phyloP scores from a whole-genome alignment of 2,888 invertebrate species.

The Aporophyla lueneburgensis region DNA sequence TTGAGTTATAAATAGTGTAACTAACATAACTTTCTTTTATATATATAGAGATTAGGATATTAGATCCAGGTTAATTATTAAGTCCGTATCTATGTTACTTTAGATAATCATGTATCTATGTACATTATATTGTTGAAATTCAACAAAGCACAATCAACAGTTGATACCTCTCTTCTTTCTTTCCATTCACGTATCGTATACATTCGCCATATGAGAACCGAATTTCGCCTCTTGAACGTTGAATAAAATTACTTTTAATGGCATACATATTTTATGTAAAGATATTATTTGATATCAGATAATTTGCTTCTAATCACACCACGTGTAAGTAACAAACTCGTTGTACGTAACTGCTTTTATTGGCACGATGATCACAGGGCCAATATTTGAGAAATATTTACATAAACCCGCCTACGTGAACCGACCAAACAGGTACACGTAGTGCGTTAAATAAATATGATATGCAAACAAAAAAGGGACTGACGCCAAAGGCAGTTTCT shows the following conservation, averaged over 20 bases:
- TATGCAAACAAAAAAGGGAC: constrained; percentile 74
- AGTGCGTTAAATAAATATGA: constrained; percentile 67
- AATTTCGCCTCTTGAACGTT: constrained; percentile 23
- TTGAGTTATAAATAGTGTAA: too few species aligned
- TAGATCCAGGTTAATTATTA: background rate
- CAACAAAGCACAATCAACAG: background rate
- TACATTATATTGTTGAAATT: background rate
- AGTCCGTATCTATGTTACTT: background rate
- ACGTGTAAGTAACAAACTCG: constrained; percentile 46
- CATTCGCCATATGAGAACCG: background rate
- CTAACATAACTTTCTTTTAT: too few species aligned
- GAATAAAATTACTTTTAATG: constrained; percentile 36
- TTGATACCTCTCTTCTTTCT: background rate
- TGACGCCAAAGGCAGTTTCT: constrained; percentile 76
- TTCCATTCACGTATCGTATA: background rate
- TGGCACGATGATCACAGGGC: constrained; percentile 45
- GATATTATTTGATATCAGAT: constrained; percentile 35
- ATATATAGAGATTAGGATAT: too few species aligned
- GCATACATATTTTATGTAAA: constrained; percentile 2
- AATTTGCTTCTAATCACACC: constrained; percentile 38
- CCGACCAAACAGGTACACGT: constrained; percentile 54
- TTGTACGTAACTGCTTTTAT: constrained; percentile 47
- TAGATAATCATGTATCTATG: background rate
- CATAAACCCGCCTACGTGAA: constrained; percentile 53
- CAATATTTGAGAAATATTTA: constrained; percentile 61